These are phyloP conservation scores for Pontoporia blainvillei DNA, from an alignment of 2,113 vertebrate species.

Conservation along the genomic window DNA sequence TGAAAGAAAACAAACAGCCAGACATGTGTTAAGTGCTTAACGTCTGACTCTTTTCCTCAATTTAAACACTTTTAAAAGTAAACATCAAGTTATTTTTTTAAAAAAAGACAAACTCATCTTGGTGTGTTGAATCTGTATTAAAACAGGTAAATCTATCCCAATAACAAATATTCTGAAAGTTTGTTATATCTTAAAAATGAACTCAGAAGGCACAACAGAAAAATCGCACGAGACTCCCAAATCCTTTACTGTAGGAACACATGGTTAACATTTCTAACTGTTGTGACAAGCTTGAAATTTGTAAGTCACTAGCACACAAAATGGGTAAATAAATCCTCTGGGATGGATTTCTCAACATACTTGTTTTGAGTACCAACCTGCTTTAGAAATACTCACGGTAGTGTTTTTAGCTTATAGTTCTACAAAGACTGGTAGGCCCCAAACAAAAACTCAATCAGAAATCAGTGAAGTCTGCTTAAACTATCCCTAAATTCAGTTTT, in stretches of 20 bases:
- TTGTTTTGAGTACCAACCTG: background rate
- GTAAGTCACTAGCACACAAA: background rate
- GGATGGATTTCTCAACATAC: background rate
- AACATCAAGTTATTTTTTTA: background rate
- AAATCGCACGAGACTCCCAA: background rate
- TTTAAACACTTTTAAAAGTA: background rate
- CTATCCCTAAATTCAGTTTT: background rate
- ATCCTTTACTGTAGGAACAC: background rate
- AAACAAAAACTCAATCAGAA: background rate
- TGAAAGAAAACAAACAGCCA: background rate
- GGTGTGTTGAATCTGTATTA: background rate
- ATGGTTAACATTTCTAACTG: background rate
- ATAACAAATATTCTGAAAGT: background rate
- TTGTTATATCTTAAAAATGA: slow-evolving; percentile 6
- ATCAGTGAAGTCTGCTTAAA: background rate
- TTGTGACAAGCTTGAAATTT: background rate
- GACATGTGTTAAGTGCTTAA: background rate
- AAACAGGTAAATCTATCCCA: background rate
- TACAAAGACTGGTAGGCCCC: background rate
- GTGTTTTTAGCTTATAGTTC: background rate
- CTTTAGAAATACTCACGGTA: background rate
- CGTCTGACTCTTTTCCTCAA: background rate
- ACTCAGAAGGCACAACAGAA: background rate
- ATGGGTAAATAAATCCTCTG: background rate
- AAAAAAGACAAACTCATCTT: background rate